Base-by-base conservation (phyloP, 1,140 invertebrate species). In the Drosophila punjabiensis region DNA sequence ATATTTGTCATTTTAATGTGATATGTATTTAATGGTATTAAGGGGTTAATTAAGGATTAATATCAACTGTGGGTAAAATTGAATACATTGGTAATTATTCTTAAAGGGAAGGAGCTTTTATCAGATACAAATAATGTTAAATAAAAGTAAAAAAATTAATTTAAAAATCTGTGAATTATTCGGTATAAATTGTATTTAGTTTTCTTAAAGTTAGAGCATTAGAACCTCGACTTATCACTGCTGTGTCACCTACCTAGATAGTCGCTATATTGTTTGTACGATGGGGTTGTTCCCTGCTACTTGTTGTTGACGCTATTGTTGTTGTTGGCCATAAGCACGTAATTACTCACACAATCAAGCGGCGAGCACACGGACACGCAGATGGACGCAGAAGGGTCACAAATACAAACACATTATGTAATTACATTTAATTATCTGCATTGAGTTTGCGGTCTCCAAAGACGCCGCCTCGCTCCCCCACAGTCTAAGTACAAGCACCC, bases 401-500 rank as follows among this genome's bases (percentile, higher is more conserved):
- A 48, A 61, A 52, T 63, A 81, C 67, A 74, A 85, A 71, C 74
- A 79, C 81, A 82, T 88, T 90, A 82, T 66, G 75, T 89, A 89
- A 89, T 89, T 89, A 89, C 78, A 81, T 89, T 89, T 89, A 89
- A 89, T 89, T 89, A 89, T 89, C 86, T 67, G 86, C 86, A 89
- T 85, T 85, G 75, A 90, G 78, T 79, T 89, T 90, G 85, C 53
- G 85, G 81, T 69, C 71, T 53, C 67, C 33, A 24, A 60, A 73
- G 45, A 30, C 37, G 35, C 13, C 18, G 18, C 18, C 28, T 35
- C 13, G 43, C 37, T 50, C 59, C 7, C 53, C 48, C 30, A 9
- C 52, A 50, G 33, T 18, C 33, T 52, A 9, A 35, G 32, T 4
- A 11, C 48, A 30, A 52, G 48, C 28, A 41, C 24, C n/a, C 74